Conservation (phyloP, 2,113 vertebrate genomes). For the Pristiophorus japonicus region DNA sequence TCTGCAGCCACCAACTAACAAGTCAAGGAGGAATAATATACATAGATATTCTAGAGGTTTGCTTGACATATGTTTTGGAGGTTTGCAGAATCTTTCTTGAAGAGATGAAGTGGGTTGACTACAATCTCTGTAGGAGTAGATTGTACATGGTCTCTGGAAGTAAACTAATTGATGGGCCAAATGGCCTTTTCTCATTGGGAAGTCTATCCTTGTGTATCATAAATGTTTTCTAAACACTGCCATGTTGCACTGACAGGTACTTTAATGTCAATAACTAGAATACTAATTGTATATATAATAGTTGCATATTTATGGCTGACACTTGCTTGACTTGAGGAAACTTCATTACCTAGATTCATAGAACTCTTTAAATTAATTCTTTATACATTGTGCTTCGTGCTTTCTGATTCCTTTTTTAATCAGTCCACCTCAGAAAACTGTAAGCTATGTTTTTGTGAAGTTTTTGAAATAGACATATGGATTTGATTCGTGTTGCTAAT, state of each 20-base stretch:
- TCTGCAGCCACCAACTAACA: background rate
- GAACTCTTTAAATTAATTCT: background rate
- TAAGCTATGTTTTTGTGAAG: too few species aligned
- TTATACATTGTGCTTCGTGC: background rate
- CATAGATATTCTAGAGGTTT: background rate
- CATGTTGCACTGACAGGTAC: background rate
- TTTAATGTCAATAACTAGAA: background rate
- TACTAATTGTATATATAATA: background rate
- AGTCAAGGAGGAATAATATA: background rate
- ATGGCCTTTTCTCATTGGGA: too few species aligned
- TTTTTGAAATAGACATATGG: too few species aligned
- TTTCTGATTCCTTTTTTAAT: background rate
- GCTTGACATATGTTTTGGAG: background rate
- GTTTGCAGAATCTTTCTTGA: background rate
- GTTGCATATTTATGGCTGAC: background rate
- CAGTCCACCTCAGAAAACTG: background rate
- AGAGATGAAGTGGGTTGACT: background rate
- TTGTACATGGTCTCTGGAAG: background rate
- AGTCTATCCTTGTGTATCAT: too few species aligned
- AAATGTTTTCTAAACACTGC: background rate
- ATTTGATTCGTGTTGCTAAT: too few species aligned
- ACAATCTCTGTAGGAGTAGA: background rate
- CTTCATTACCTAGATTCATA: background rate
- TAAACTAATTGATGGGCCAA: background rate
- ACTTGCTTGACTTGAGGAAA: background rate